These are phyloP conservation scores for Holocentrus rufus DNA, from an alignment of 2,797 vertebrate genomes.

Conservation along the genomic window DNA sequence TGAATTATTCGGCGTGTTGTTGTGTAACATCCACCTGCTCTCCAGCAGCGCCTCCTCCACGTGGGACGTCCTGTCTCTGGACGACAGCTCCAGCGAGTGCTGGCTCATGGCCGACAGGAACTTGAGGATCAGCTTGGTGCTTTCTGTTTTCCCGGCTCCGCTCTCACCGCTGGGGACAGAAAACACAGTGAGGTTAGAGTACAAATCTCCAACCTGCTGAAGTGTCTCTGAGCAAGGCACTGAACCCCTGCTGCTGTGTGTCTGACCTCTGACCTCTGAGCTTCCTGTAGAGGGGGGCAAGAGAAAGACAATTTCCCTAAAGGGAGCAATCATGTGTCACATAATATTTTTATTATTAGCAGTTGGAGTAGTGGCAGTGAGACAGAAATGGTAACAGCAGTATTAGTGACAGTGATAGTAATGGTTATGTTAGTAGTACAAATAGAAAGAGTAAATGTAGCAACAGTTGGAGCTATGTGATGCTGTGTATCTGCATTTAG, in stretches of 20 bases:
- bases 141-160: constrained; percentile 98
- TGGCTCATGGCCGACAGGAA: constrained; percentile 96
- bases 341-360: too few species aligned
- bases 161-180: constrained; percentile 89
- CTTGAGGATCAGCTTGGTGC: constrained; percentile 95
- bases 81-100: constrained; percentile 86
- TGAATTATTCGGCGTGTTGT: too few species aligned
- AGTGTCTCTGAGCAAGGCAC: not conserved
- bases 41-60: constrained; percentile 95
- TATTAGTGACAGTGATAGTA: too few species aligned
- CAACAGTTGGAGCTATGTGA: too few species aligned
- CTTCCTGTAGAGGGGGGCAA: too few species aligned
- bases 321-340: too few species aligned
- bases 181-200: not conserved
- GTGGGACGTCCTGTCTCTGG: constrained; percentile 84
- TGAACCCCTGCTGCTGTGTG: not conserved
- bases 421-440: too few species aligned
- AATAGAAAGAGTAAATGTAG: too few species aligned
- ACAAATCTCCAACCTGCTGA: fast-evolving
- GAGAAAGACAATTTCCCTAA: too few species aligned
- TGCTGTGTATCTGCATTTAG: not conserved
- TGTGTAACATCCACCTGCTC: constrained; percentile 86
- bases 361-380: too few species aligned
- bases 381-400: too few species aligned
- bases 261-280: too few species aligned